Evolutionary conservation across 2,113 vertebrate species (phyloP), one percentile per base, ranked within the genome.

Genomic region (Ctenomys sociabilis): DNA sequence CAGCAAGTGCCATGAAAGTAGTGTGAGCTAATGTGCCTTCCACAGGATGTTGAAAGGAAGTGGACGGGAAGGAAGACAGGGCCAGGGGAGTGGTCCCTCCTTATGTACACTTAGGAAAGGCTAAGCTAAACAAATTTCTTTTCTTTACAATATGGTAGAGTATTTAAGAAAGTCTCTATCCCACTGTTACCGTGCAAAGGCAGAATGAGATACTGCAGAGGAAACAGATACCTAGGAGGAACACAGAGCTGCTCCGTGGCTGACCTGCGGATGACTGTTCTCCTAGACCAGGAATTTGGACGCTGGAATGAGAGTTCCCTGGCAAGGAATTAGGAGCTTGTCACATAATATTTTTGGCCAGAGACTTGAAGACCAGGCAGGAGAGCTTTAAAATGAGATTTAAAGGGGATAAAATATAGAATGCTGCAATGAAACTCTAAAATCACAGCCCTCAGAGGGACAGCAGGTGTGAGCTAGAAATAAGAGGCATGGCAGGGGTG

Each of bases 391-490:
- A 92, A 89, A 75, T 93, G 93, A 68, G 95, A 88, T 93, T 93
- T 88, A 88, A 91, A 37, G 32, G 86, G 89, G 92, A 96, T 94
- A 90, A 96, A 94, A 57, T 57, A 92, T 78, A 95, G 95, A 97
- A 82, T 83, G n/a, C 94, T 93, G 82, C 85, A 68, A 88, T 88
- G 78, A 93, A 97, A 88, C 80, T 82, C 78, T 93, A 78, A 94
- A 96, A 95, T 95, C 90, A 26, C 66, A 95, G 77, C 85, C 92
- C 90, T 83, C 21, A 0, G n/a, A 95, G 78, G 97, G 90, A 83
- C 61, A 96, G 96, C 96, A 97, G 96, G 96, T 96, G 88, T 96
- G 85, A 90, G 90, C 88, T 95, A 95, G 93, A 96, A 97, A 90
- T 95, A 95, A 90, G 95, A 92, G 63, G 32, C 70, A 2, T 32